Evolutionary conservation across 2,888 invertebrate species (phyloP), one percentile per base, ranked within the genome.

Genomic region (Cyrtodaria siliqua): DNA sequence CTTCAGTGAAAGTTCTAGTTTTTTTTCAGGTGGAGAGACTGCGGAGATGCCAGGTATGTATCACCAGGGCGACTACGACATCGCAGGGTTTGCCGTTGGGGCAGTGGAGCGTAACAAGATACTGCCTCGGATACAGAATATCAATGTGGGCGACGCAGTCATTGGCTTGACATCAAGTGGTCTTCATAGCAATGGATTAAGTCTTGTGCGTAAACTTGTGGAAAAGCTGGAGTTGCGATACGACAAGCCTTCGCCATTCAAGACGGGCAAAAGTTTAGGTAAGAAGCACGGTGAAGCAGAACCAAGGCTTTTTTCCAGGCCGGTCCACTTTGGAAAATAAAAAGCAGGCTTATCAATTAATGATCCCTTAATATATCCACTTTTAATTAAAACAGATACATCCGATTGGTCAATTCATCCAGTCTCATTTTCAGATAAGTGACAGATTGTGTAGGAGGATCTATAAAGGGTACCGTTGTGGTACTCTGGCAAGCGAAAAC

Each of bases 21-120:
- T 57, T 20, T 27, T 63, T 91, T 0, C 86, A 98, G 96, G 96
- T 76, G 99, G 99, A 0, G 99, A 99, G 94, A 99, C 99, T 1
- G 99, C 99, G 0, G 90, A 91, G 62, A 91, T 91, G 90, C 99
- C 99, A 0, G 96, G 97, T 1, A 96, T 99, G 94, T 99, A 99
- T 93, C 94, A 95, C 1, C 93, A 95, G 0, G 97, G 96, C 0
- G 97, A 98, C 83, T 99, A 98, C 93, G 99, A 99, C 93, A 93
- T 99, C 60, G 99, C 98, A 16, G 99, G 99, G 1, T 99, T 99
- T 93, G 96, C 97, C 0, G 97, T 99, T 0, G 99, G 99, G 0
- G 96, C 97, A 0, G 97, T 98, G 0, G 98, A 99, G 92, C 95
- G 96, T 81, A 89, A 94, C 0, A 94, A 95, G 60, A 93, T 98